Conservation (phyloP, 2,888 invertebrate genomes). For the Heteromyza rotundicornis region DNA sequence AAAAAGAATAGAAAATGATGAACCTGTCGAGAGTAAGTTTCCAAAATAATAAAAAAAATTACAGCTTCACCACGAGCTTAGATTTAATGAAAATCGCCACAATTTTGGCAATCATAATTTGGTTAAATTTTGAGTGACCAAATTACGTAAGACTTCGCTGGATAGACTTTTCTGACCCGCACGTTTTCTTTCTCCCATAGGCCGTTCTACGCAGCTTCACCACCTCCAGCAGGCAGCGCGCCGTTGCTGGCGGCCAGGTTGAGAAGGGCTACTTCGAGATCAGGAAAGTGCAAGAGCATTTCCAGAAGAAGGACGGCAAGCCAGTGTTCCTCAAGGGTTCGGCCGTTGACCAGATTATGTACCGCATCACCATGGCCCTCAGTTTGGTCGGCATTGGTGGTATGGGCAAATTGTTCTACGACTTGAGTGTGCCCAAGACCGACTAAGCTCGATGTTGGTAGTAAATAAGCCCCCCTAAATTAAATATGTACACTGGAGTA, state of each 20-base stretch:
- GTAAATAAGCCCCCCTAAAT: too few relatives aligned
- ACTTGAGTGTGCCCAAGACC: conserved; percentile 52
- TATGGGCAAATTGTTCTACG: conserved; percentile 53
- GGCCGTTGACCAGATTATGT: conserved; percentile 62
- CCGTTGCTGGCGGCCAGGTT: conserved; percentile 45
- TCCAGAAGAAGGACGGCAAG: conserved; percentile 62
- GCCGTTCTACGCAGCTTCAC: conserved; percentile 57
- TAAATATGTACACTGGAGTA: neutral
- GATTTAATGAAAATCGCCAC: neutral
- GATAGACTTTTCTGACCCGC: conserved; percentile 13
- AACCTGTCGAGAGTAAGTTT: conserved; percentile 57
- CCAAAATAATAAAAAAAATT: too few relatives aligned
- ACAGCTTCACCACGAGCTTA: too few relatives aligned
- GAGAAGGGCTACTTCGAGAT: conserved; percentile 54
- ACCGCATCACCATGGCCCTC: conserved; percentile 58
- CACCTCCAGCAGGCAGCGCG: conserved; percentile 43
- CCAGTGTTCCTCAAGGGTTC: conserved; percentile 66
- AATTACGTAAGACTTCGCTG: conserved; percentile 52
- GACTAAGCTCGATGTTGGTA: conserved; percentile 37
- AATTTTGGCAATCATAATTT: neutral
- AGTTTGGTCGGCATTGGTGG: conserved; percentile 56
- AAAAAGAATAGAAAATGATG: conserved; percentile 45
- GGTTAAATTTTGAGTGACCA: neutral
- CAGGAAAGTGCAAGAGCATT: conserved; percentile 46
- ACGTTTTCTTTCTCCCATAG: conserved; percentile 34